phyloP scores from a whole-genome alignment of 2,113 vertebrate genomes.

The Varanus komodoensis region DNA sequence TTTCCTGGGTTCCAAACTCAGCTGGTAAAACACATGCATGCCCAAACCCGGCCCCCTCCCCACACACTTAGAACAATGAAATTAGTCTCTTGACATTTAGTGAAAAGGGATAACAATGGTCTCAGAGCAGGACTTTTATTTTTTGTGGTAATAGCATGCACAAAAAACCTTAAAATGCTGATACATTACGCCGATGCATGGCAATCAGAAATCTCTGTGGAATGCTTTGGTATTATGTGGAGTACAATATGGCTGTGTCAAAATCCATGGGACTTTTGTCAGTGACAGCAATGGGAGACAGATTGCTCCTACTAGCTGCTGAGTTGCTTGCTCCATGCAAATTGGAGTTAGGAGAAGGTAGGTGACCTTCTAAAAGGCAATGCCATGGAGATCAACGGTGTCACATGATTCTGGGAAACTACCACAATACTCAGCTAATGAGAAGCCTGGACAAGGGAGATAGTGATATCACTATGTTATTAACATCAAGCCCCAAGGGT shows the following conservation, averaged over 20 bases:
- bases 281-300: slow-evolving; percentile 22
- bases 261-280: slow-evolving; percentile 50
- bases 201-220: slow-evolving; percentile 41
- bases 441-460: neutral
- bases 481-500: neutral
- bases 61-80: neutral
- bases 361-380: slow-evolving; percentile 53
- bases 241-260: slow-evolving; percentile 49
- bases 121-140: slow-evolving; percentile 51
- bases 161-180: slow-evolving; percentile 64
- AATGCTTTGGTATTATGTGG: slow-evolving; percentile 51
- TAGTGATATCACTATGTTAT: neutral
- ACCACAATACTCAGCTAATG: neutral
- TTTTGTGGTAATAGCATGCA: slow-evolving; percentile 59
- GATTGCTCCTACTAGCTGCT: slow-evolving; percentile 40
- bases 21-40: slow-evolving; percentile 24
- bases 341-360: slow-evolving; percentile 30
- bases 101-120: slow-evolving; percentile 13
- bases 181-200: slow-evolving; percentile 37
- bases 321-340: slow-evolving; percentile 52
- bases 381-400: neutral
- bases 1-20: slow-evolving; percentile 63
- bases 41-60: neutral
- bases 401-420: neutral
- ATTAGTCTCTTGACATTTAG: neutral